Evolutionary conservation across 2,888 invertebrate species (phyloP).

Genomic region (Campoplex capitator): DNA sequence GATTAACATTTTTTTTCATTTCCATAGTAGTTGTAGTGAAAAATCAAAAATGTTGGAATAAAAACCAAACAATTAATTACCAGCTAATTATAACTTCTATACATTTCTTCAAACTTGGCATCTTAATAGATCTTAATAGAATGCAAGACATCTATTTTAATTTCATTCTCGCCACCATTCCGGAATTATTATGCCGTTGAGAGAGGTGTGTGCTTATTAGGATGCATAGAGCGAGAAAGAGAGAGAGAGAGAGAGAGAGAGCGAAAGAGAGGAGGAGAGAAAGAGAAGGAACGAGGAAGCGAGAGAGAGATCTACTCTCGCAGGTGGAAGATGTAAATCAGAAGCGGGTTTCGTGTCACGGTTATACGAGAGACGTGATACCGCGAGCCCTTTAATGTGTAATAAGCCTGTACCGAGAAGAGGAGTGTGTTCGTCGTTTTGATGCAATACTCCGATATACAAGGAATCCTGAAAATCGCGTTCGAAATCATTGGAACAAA

Average conservation of each 20-base stretch:
- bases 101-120: not conserved
- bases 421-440: slow-evolving; percentile 23
- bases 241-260: slow-evolving; percentile 17
- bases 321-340: slow-evolving; percentile 70
- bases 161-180: slow-evolving; percentile 17
- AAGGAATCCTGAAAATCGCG: not conserved
- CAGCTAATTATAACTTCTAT: not conserved
- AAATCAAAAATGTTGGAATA: not conserved
- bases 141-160: slow-evolving; percentile 30
- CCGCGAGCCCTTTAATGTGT: slow-evolving; percentile 70
- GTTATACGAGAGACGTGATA: slow-evolving; percentile 68
- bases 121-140: not conserved
- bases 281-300: not conserved
- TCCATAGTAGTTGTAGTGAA: not conserved
- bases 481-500: not conserved
- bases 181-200: not conserved
- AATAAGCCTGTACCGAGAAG: slow-evolving; percentile 67
- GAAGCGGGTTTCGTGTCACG: slow-evolving; percentile 64
- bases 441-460: slow-evolving; percentile 18
- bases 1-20: not conserved
- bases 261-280: not conserved
- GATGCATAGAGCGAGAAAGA: not conserved
- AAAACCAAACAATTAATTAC: not conserved
- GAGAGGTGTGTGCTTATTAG: slow-evolving; percentile 1
- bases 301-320: slow-evolving; percentile 27